Evolutionary conservation across 37 sponge, comb jelly and placozoan genomes (phyloP), one percentile per base, ranked within the genome.

Genomic region (Ianthella basta): DNA sequence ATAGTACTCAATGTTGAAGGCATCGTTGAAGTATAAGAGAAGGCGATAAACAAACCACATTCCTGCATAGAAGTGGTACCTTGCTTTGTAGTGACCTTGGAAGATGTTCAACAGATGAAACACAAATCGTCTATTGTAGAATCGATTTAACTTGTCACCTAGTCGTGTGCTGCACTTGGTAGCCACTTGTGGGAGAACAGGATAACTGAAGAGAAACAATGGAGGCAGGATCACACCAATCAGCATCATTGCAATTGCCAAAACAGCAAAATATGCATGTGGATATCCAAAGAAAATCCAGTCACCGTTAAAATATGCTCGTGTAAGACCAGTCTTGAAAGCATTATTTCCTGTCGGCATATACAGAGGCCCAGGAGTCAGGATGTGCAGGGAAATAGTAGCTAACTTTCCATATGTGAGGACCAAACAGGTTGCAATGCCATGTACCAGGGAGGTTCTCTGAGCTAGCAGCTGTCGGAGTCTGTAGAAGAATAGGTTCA

Each of bases 21-120:
- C 66, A 64, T 64, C 66, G 27, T 64, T 64, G 66, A 64, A 29
- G 66, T 64, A 64, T 30, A 64, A 30, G 6, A 64, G 29, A 64
- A 64, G 66, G 27, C 66, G 66, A 64, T 64, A 64, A 24, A 64
- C 66, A 64, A 64, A 64, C 66, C 66, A 64, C 66, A 64, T 30
- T 29, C 66, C 66, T 10, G 66, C 66, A 64, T 29, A 64, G 27
- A 64, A 64, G 29, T 29, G 20, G 27, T 10, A 10, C 66, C 27
- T 16, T 30, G 23, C 27, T 29, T 64, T 24, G 27, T 64, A 64
- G 66, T 64, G 66, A 10, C 29, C 66, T 16, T 64, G 66, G 66
- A 64, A 64, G 23, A 64, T 64, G 23, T 64, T 30, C 66, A 64
- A 64, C 29, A 64, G 66, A 64, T 64, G 27, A 30, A 64, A 16